Evolutionary conservation across 2,113 vertebrate species (phyloP).

Genomic region (Myodes glareolus): DNA sequence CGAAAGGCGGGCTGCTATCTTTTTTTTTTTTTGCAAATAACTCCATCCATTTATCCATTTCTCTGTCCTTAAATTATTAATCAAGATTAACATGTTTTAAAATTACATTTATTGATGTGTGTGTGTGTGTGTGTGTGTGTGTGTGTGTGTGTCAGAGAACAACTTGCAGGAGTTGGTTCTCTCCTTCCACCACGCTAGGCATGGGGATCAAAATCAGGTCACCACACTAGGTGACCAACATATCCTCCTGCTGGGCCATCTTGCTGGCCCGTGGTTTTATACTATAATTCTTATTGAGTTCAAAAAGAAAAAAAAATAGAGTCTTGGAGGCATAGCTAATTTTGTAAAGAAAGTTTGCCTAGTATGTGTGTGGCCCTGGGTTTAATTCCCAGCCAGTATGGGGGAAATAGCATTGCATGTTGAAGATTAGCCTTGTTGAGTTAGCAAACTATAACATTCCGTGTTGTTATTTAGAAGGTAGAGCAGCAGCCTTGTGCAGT

Average conservation of each 20-base stretch:
- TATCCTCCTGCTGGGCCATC: not conserved
- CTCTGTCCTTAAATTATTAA: not conserved
- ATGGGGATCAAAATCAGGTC: not conserved
- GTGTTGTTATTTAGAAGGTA: not conserved
- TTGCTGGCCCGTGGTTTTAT: not conserved
- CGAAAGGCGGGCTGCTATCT: not conserved
- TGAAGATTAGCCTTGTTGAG: not conserved
- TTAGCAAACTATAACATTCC: not conserved
- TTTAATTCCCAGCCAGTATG: not conserved
- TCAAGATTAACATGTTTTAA: not conserved
- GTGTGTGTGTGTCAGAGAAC: not conserved
- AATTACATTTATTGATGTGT: not conserved
- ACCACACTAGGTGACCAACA: not conserved
- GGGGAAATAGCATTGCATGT: not conserved
- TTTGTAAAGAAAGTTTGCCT: not conserved
- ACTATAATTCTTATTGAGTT: not conserved
- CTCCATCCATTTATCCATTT: not conserved
- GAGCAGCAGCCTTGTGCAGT: not conserved
- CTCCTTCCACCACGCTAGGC: not conserved
- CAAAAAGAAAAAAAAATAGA: not conserved
- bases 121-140: not conserved
- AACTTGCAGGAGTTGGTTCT: not conserved
- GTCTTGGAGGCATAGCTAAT: not conserved
- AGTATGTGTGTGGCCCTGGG: too few relatives aligned
- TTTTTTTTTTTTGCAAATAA: not conserved